phyloP scores from a whole-genome alignment of 2,888 invertebrate species.

The Alviniconcha strummeri region DNA sequence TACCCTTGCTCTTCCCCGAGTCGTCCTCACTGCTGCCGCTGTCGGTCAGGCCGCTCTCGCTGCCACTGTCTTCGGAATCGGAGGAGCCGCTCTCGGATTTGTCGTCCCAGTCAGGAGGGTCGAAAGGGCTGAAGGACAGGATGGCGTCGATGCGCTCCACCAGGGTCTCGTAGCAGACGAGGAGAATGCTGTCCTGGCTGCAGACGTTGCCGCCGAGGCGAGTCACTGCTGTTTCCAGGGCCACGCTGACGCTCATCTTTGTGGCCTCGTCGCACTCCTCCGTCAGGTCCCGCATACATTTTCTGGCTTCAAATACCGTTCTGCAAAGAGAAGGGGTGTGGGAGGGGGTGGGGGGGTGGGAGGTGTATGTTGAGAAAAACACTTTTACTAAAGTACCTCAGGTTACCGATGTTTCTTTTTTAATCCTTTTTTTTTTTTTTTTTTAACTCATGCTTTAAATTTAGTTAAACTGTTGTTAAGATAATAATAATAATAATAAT shows the following conservation, averaged over 20 bases:
- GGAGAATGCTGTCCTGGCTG: conserved; percentile 11
- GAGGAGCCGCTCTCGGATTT: neutral
- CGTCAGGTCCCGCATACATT: conserved; percentile 17
- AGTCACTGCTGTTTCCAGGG: conserved; percentile 10
- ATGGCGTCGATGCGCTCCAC: conserved; percentile 5
- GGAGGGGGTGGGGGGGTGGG: too few relatives aligned
- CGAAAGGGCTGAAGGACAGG: conserved; percentile 20
- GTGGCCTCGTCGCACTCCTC: conserved; percentile 24
- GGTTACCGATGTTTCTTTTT: too few relatives aligned
- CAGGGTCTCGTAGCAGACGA: conserved; percentile 26
- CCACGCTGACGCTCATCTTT: conserved; percentile 1
- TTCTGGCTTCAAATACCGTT: conserved; percentile 27
- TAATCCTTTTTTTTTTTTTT: too few relatives aligned
- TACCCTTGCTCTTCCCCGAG: neutral
- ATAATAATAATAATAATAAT: too few relatives aligned
- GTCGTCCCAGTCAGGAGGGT: conserved; percentile 16
- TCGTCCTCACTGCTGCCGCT: neutral
- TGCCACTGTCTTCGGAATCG: neutral
- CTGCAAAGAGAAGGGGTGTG: conserved; percentile 15
- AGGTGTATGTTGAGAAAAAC: too few relatives aligned
- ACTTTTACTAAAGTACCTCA: too few relatives aligned
- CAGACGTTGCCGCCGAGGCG: conserved; percentile 1
- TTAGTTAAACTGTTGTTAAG: too few relatives aligned
- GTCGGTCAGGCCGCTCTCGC: neutral
- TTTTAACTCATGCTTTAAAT: too few relatives aligned